phyloP scores from a whole-genome alignment of 2,797 vertebrate genomes.

The Macrochelys suwanniensis region DNA sequence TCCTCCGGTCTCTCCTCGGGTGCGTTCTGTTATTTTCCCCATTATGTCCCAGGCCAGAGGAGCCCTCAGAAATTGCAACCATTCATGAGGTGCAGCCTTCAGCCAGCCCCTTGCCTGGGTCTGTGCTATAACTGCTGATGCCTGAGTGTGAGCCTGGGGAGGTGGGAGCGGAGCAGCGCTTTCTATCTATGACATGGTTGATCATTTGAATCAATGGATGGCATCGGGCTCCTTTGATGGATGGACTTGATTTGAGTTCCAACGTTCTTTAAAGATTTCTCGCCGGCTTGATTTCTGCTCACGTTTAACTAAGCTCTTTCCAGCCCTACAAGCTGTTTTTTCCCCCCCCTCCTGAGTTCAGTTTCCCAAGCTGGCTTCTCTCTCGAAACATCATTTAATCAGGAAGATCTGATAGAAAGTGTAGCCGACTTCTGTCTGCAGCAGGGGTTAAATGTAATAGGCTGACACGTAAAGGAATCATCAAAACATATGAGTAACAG shows the following conservation, averaged over 20 bases:
- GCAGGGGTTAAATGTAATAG: not conserved
- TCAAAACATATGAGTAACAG: not conserved
- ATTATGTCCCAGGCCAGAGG: no score
- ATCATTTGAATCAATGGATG: not conserved
- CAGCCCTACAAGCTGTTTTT: not conserved
- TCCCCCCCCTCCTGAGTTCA: rapidly evolving
- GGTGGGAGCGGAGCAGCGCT: no score
- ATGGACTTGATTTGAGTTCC: not conserved
- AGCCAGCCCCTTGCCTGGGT: no score
- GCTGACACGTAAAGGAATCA: not conserved
- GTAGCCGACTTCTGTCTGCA: not conserved
- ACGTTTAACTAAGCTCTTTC: not conserved
- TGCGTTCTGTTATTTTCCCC: no score
- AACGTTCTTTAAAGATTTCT: not conserved
- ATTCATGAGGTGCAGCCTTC: no score
- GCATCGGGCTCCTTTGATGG: not conserved
- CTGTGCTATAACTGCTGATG: no score
- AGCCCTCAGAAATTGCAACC: no score
- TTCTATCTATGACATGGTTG: not conserved
- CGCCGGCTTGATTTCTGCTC: not conserved
- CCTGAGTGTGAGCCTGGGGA: no score
- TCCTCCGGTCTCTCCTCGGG: no score
- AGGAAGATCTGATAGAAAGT: rapidly evolving
- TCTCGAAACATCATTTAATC: rapidly evolving
- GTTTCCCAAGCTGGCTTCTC: not conserved